Base-by-base conservation (phyloP, 2,888 invertebrate genomes). In the Rugalucina vietnamica region DNA sequence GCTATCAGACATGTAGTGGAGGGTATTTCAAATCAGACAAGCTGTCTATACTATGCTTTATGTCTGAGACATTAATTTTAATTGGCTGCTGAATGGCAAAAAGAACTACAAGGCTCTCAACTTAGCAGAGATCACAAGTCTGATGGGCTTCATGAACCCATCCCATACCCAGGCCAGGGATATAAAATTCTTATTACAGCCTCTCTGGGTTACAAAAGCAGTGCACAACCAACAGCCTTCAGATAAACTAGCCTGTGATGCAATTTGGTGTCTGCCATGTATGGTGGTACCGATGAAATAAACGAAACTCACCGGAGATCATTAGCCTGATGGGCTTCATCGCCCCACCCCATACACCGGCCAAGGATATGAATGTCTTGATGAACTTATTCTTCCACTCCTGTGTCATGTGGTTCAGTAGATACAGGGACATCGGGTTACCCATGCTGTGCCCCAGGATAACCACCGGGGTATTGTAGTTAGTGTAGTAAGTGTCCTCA, bases 401-500 rank as follows among this genome's bases (percentile, higher is more conserved):
- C 86, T 95, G 92, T 0, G 96, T 95, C 95, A 98, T 98, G 80
- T 96, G 95, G 89, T 97, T 97, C 37, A 99, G 96, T 95, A 99
- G 98, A 92, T 97, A 97, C 82, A 98, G 96, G 0, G 97, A 96
- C 97, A 98, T 97, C 0, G 98, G 97, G n/a, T 98, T 94, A 0
- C 99, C 99, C 99, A 99, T 99, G 92, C 99, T 99, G 95, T 99
- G 99, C 5, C 97, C 97, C 43, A 99, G 94, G 0, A 99, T 94
- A 0, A 98, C 97, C 8, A 99, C 97, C 0, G 97, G 96, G 0
- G 96, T 96, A 89, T 97, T 96, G 89, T 97, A 96, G 95, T 99
- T 99, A 79, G 95, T 95, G 18, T 90, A 94, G 94, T 98, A 99
- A 0, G 98, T 97, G 79, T 97, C 97, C 95, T 99, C 98, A 0